phyloP scores from a whole-genome alignment of 2,797 vertebrate species.

The Bradypodion ventrale region DNA sequence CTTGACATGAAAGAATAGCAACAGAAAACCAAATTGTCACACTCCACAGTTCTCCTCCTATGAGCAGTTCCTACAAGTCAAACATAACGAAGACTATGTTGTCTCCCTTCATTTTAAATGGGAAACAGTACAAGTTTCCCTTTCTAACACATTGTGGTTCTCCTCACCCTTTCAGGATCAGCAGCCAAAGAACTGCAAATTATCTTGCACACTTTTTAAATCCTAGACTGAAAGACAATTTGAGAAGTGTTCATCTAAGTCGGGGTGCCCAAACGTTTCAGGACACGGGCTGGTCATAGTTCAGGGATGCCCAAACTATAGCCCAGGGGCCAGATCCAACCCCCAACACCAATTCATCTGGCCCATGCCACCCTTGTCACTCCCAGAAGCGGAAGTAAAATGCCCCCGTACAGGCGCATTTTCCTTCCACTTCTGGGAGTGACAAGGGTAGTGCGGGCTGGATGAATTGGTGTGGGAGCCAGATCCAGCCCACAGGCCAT shows the following conservation, averaged over 20 bases:
- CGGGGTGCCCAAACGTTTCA: no score
- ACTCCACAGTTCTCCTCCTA: neutral
- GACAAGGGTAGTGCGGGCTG: no score
- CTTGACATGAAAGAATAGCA: neutral
- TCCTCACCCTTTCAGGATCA: neutral
- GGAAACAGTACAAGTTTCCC: neutral
- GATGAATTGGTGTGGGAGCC: no score
- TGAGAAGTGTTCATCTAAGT: neutral
- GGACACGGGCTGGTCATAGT: no score
- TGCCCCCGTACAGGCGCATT: no score
- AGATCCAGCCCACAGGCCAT: no score
- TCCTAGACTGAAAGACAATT: neutral
- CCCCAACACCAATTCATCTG: no score
- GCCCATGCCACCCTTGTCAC: no score
- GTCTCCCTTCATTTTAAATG: neutral
- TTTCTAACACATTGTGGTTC: neutral
- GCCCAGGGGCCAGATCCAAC: no score
- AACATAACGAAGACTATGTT: neutral
- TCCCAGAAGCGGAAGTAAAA: no score
- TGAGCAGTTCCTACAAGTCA: neutral
- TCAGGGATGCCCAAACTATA: no score
- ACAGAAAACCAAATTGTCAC: neutral
- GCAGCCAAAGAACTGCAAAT: neutral
- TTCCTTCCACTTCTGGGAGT: no score
- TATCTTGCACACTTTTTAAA: neutral